Evolutionary conservation across 1,140 invertebrate species (phyloP), one percentile per base, ranked within the genome.

Genomic region (Ceratina japonica): DNA sequence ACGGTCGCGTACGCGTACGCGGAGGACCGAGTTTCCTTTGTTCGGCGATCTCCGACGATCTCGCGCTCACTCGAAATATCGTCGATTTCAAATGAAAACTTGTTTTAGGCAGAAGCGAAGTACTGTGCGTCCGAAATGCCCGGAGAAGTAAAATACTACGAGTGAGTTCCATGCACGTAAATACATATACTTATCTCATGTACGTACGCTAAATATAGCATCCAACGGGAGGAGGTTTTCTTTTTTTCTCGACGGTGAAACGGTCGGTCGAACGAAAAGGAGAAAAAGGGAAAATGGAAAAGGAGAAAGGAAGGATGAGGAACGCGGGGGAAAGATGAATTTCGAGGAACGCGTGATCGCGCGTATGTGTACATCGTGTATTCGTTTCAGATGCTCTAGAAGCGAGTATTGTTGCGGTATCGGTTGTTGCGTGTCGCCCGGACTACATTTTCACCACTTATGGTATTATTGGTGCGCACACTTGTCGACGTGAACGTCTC

Each of bases 351-450:
- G 20, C 56, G 13, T 63, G 49, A 63, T 52, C 16, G 37, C 0
- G 5, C 37, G 37, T 44, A 49, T 8, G 37, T 44, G 24, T 24
- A 3, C 0, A 8, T 2, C 44, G 22, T 66, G 2, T 15, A 27
- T 75, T n/a, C 3, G 16, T 88, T 89, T 64, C 61, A 93, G 93
- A 79, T 93, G 93, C 89, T 90, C 91, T 70, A 89, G 89, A 86
- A 92, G 90, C 62, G 93, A 93, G 87, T 93, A 93, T 82, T 93
- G 93, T 81, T 93, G 93, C 72, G 91, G 92, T 83, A 90, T 92
- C 75, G 92, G 92, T 71, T 93, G 93, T 84, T 93, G 93, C 65
- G 87, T 92, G 44, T 92, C 92, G 52, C 92, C 93, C 52, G 92
- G 90, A 51, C 90, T 93, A 75, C 92, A 93, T 82, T 93, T 93